These are phyloP conservation scores for Scatophagus argus DNA, from an alignment of 2,113 vertebrate genomes.

Conservation along the genomic window DNA sequence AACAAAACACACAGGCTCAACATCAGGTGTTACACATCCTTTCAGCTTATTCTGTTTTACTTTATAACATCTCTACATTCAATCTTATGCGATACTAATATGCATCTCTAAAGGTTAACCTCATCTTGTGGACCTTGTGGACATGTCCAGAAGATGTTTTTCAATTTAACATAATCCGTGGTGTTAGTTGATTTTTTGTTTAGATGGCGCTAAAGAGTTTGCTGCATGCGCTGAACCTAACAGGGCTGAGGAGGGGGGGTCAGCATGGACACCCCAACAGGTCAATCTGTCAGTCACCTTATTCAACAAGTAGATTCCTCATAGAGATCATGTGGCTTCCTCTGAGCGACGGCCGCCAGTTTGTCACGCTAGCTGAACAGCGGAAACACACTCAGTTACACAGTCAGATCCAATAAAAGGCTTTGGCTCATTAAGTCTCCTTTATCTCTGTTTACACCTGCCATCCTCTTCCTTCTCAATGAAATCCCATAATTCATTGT, in stretches of 20 bases:
- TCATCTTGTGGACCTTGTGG: too few relatives aligned
- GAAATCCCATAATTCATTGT: constrained; percentile 52
- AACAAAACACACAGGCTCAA: not conserved
- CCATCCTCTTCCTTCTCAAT: not conserved
- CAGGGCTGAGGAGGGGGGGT: not conserved
- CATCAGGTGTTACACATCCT: not conserved
- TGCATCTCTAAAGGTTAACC: too few relatives aligned
- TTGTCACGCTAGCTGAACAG: constrained; percentile 21
- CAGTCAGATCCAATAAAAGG: constrained; percentile 41
- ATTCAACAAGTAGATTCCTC: too few relatives aligned
- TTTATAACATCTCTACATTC: not conserved
- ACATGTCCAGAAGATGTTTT: too few relatives aligned
- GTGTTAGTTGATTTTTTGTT: too few relatives aligned
- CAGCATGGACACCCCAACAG: too few relatives aligned
- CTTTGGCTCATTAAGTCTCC: constrained; percentile 51
- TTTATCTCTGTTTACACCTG: constrained; percentile 46
- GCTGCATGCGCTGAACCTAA: not conserved
- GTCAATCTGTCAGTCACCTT: too few relatives aligned
- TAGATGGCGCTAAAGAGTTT: not conserved
- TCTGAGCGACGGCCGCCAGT: not conserved
- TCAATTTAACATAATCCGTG: too few relatives aligned
- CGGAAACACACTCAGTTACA: constrained; percentile 14
- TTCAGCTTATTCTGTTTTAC: too few relatives aligned
- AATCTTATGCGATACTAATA: not conserved
- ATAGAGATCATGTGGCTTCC: not conserved